phyloP scores from a whole-genome alignment of 2,888 invertebrate genomes.

The Dyspetes luteomarginatus region DNA sequence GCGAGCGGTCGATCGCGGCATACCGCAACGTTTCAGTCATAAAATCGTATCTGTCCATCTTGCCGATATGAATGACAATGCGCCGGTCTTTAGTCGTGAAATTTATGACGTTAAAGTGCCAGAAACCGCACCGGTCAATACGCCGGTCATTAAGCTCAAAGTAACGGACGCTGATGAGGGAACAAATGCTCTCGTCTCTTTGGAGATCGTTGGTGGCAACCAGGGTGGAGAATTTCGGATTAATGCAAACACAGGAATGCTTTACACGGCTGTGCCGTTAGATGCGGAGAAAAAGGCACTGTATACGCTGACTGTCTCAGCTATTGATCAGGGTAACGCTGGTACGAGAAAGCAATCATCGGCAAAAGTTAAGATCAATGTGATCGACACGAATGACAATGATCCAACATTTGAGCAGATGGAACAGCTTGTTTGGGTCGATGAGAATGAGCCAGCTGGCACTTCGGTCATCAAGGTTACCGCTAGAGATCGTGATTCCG shows the following conservation, averaged over 20 bases:
- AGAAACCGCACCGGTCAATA: conserved; percentile 95
- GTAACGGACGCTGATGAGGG: conserved; percentile 94
- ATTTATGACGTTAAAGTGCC: conserved; percentile 94
- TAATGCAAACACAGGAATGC: conserved; percentile 94
- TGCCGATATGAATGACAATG: conserved; percentile 92
- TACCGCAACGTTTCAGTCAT: conserved; percentile 90
- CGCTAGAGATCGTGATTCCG: conserved; percentile 95
- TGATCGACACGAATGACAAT: conserved; percentile 97
- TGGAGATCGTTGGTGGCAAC: conserved; percentile 96
- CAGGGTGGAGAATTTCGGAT: conserved; percentile 94
- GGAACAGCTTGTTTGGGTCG: conserved; percentile 89
- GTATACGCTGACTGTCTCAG: conserved; percentile 95
- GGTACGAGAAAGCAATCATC: conserved; percentile 94
- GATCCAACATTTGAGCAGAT: conserved; percentile 93
- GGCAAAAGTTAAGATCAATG: conserved; percentile 94
- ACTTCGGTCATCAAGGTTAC: conserved; percentile 92
- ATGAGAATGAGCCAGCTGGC: conserved; percentile 95
- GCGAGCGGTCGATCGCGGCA: conserved; percentile 92
- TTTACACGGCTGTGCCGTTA: conserved; percentile 91
- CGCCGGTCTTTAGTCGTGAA: conserved; percentile 94
- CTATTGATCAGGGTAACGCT: conserved; percentile 93
- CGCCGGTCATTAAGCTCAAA: conserved; percentile 94
- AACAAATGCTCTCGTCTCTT: conserved; percentile 92
- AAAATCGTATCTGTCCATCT: conserved; percentile 92
- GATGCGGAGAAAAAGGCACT: conserved; percentile 94